Conservation (phyloP, 1,140 invertebrate species). For the Bactericera cockerelli region DNA sequence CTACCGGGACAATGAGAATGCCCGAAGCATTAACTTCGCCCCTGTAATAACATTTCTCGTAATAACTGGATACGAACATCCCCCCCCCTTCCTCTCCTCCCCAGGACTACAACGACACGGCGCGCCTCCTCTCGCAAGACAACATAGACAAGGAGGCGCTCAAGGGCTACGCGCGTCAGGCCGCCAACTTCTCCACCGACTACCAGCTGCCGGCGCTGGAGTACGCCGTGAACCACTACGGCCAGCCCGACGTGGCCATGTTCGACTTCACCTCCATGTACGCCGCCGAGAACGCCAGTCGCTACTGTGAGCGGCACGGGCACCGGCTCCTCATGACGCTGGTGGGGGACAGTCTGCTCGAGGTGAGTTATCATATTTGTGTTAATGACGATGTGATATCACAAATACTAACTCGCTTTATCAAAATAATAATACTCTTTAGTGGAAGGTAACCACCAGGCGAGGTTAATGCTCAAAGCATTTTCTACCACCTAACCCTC, state of each 20-base stretch:
- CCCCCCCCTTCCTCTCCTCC: no score
- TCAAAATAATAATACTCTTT: no score
- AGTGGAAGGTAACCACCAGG: no score
- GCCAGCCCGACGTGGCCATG: constrained; percentile 95
- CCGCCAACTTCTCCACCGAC: constrained; percentile 89
- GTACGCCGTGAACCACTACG: constrained; percentile 96
- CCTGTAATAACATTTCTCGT: no score
- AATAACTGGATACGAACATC: no score
- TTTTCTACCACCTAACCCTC: no score
- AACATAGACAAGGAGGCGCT: constrained; percentile 84
- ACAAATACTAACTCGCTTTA: no score
- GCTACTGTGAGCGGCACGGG: constrained; percentile 59
- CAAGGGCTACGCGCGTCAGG: constrained; percentile 84
- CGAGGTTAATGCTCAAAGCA: no score
- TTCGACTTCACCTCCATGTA: constrained; percentile 99
- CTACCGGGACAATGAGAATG: no score
- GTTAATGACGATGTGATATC: no score
- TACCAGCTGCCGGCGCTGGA: constrained; percentile 77
- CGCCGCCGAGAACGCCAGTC: constrained; percentile 84
- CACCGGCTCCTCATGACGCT: constrained; percentile 70
- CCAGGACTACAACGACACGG: constrained; percentile 80
- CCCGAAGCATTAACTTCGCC: no score
- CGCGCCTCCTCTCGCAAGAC: constrained; percentile 62
- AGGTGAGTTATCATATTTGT: no score
- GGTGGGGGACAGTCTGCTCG: constrained; percentile 89